Evolutionary conservation across 2,888 invertebrate genomes (phyloP).

Genomic region (Drosophila anomalipes): DNA sequence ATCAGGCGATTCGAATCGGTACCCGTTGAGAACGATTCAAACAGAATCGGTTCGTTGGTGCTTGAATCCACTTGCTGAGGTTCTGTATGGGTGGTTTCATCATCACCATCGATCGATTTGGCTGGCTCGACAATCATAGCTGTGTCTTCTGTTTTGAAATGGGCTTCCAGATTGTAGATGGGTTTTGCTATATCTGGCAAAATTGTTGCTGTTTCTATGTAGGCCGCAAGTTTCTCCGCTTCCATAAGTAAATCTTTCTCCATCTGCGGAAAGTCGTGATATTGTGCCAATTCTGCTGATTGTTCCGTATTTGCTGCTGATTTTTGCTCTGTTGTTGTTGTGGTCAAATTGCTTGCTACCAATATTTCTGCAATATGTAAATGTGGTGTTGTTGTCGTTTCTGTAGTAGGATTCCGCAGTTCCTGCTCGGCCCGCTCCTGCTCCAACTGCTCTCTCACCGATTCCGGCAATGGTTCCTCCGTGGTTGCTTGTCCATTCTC

Average conservation of each 20-base stretch:
- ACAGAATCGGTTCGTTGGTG: not conserved
- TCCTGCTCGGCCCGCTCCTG: slow-evolving; percentile 22
- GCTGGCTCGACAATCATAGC: slow-evolving; percentile 1
- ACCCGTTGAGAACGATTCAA: not conserved
- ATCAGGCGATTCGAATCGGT: not conserved
- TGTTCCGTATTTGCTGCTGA: not conserved
- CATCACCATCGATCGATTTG: not conserved
- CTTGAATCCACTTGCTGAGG: not conserved
- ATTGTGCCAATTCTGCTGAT: not conserved
- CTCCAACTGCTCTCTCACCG: slow-evolving; percentile 49
- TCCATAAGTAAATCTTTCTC: not conserved
- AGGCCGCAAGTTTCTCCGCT: not conserved
- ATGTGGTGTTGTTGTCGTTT: not conserved
- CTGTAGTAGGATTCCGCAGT: not conserved
- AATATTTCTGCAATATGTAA: not conserved
- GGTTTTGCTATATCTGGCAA: slow-evolving; percentile 2
- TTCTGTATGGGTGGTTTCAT: not conserved
- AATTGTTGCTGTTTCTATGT: slow-evolving; percentile 14
- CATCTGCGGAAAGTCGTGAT: not conserved
- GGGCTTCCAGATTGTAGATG: not conserved
- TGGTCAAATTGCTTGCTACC: slow-evolving; percentile 2
- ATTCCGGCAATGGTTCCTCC: slow-evolving; percentile 59
- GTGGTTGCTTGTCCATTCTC: slow-evolving; percentile 29
- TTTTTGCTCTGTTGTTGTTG: not conserved
- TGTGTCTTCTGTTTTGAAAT: not conserved